Base-by-base conservation (phyloP, 2,113 vertebrate species). In the Micromys minutus region DNA sequence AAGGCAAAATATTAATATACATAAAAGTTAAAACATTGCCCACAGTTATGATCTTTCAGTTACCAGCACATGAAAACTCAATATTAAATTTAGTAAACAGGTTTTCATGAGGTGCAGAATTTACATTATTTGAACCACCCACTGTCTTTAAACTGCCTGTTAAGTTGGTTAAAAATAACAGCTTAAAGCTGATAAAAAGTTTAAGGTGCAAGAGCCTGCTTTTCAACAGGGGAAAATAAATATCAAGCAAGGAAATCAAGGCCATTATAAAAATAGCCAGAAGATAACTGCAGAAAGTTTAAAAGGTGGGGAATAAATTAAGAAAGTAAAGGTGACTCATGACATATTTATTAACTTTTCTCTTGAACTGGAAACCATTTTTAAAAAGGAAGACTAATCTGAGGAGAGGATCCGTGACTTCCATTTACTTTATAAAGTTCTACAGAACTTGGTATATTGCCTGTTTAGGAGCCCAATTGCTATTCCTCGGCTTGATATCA, bases 1-100 rank as follows among this genome's bases (percentile, higher is more conserved):
- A n/a, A 63, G 39, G 39, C 39, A 84, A 31, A 84, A 31, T 29
- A 45, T 42, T 63, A 57, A 84, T 63, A 84, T 8, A 84, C 39
- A 84, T 52, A 52, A 77, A 77, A n/a, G 63, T 84, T 84, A 10
- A 63, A 84, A 59, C 45, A 31, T 1, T 63, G 81, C 29, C 52
- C 81, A 87, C 42, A 67, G 74, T 39, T 69, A 84, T 55, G 75
- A 93, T 87, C 67, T 84, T 79, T 22, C 45, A 61, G 72, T 87
- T 94, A 91, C 47, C 63, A 90, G 45, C 90, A 95, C 91, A 67
- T 59, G 42, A 95, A 94, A 84, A 57, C 89, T 65, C 81, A 89
- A 15, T 29, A 84, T 74, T 31, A 76, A 91, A 75, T 89, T 92
- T 36, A 96, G 71, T 55, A 50, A 91, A 84, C 52, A 26, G 45